Evolutionary conservation across 2,797 vertebrate genomes (phyloP).

Genomic region (Microcaecilia unicolor): DNA sequence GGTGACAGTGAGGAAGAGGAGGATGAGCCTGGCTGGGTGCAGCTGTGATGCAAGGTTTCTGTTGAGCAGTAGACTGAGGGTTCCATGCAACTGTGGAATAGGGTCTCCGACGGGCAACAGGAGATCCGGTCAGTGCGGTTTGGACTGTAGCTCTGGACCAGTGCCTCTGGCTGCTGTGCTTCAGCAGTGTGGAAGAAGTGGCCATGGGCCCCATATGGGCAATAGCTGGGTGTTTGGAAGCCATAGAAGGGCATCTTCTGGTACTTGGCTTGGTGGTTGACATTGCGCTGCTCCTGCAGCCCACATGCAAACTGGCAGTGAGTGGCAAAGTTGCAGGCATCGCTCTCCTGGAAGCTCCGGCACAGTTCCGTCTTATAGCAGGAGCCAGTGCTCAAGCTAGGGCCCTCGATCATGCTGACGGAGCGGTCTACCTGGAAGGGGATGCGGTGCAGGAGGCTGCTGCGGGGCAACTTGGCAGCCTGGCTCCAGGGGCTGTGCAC

Average conservation of each 20-base stretch:
- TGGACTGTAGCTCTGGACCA: slow-evolving; percentile 54
- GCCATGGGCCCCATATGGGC: slow-evolving; percentile 69
- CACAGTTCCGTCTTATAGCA: slow-evolving; percentile 75
- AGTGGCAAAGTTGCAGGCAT: slow-evolving; percentile 63
- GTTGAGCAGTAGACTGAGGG: too few species aligned
- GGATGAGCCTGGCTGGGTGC: slow-evolving; percentile 45
- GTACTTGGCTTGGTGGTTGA: slow-evolving; percentile 68
- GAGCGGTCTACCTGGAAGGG: slow-evolving; percentile 70
- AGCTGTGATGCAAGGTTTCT: slow-evolving; percentile 37
- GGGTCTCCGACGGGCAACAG: too few species aligned
- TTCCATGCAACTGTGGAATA: too few species aligned
- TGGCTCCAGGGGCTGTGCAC: slow-evolving; percentile 36
- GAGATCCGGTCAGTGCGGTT: slow-evolving; percentile 56
- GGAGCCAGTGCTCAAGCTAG: slow-evolving; percentile 30
- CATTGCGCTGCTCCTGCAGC: slow-evolving; percentile 54
- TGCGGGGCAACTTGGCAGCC: slow-evolving; percentile 41
- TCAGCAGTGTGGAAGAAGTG: slow-evolving; percentile 74
- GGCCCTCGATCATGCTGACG: slow-evolving; percentile 65
- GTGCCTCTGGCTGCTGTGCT: slow-evolving; percentile 27
- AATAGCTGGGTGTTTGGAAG: slow-evolving; percentile 72
- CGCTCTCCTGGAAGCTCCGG: slow-evolving; percentile 64
- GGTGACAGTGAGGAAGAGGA: slow-evolving; percentile 43
- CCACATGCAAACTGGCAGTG: slow-evolving; percentile 77
- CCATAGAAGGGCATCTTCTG: slow-evolving; percentile 72
- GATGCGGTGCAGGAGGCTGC: slow-evolving; percentile 49